A percentile compares a stretch with the other conserved stretches of the same genome.
Evolutionary conservation across 2,888 invertebrate species (phyloP).

Genomic region (Dryadula phaetusa): DNA sequence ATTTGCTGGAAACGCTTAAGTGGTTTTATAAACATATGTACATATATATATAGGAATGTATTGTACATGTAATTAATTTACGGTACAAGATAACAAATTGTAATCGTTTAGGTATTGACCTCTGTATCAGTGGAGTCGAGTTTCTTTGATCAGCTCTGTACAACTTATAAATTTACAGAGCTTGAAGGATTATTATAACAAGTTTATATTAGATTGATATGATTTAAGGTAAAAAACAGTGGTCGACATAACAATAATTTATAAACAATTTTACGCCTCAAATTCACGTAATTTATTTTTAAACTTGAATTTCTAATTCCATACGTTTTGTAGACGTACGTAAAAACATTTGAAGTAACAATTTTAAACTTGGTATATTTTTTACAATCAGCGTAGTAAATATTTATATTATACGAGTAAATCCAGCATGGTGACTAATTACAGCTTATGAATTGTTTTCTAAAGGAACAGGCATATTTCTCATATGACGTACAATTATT

Average conservation of each 20-base stretch:
- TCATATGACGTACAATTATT: slow-evolving; percentile 51
- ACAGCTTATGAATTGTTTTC: slow-evolving; percentile 9
- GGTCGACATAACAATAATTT: too few species aligned
- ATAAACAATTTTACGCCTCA: too few species aligned
- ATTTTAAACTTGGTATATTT: too few species aligned
- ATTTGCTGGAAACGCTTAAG: neutral
- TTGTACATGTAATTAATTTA: neutral
- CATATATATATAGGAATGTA: neutral
- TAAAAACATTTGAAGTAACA: too few species aligned
- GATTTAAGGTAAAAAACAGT: too few species aligned
- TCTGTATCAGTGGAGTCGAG: slow-evolving; percentile 1
- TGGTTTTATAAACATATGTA: neutral
- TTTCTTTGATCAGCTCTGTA: neutral
- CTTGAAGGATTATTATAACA: slow-evolving; percentile 2
- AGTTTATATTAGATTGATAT: too few species aligned
- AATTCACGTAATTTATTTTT: too few species aligned
- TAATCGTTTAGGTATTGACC: slow-evolving; percentile 20
- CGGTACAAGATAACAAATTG: slow-evolving; percentile 11
- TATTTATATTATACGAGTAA: neutral
- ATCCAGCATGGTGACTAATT: neutral
- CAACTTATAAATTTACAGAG: neutral
- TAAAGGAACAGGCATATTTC: slow-evolving; percentile 51
- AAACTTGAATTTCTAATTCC: too few species aligned
- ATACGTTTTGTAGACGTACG: too few species aligned
- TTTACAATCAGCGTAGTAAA: neutral